Evolutionary conservation across 2,113 vertebrate genomes (phyloP), one percentile per base, ranked within the genome.

Genomic region (Andinoacara biseriatus): DNA sequence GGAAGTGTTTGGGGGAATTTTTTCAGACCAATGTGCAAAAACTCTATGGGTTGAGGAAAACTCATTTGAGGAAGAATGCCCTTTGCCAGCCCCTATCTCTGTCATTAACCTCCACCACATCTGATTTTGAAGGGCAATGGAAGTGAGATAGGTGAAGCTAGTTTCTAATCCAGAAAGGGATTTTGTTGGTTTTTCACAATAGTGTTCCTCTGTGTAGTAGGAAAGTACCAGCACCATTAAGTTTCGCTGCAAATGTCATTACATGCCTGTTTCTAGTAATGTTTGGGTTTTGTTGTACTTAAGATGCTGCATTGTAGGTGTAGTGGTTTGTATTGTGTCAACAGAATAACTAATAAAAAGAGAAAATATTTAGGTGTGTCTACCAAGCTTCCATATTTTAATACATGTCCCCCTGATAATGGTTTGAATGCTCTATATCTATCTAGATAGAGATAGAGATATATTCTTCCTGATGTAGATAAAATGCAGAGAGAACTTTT

Each of bases 1-100:
- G 35, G 29, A 62, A 69, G 86, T 75, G 81, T 81, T 58, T 67
- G 8, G 76, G 78, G 82, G 76, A 57, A 87, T 89, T 92, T n/a
- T 93, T 94, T 94, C 90, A 92, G 89, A 91, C 83, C 90, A 92
- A 88, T 92, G 92, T 90, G 76, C 89, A 86, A 90, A 90, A 94
- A 61, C 82, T 94, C 83, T 92, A 86, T 90, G 87, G 91, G 92
- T 91, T 93, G 91, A 93, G 85, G 63, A 88, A 90, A 92, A 93
- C 90, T 35, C 7, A 35, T 35, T 7, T 35, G 33, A 35, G 91
- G 88, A 94, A 84, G 86, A 89, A 90, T 29, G 81, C 90, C 92
- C 92, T 95, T 93, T 92, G 93, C 91, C 90, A 85, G 88, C 56
- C 76, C 72, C 92, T 90, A 56, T 26, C 46, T 80, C 82, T 87